These are phyloP conservation scores for Lateolabrax maculatus DNA, from an alignment of 2,797 vertebrate species.

Conservation along the genomic window DNA sequence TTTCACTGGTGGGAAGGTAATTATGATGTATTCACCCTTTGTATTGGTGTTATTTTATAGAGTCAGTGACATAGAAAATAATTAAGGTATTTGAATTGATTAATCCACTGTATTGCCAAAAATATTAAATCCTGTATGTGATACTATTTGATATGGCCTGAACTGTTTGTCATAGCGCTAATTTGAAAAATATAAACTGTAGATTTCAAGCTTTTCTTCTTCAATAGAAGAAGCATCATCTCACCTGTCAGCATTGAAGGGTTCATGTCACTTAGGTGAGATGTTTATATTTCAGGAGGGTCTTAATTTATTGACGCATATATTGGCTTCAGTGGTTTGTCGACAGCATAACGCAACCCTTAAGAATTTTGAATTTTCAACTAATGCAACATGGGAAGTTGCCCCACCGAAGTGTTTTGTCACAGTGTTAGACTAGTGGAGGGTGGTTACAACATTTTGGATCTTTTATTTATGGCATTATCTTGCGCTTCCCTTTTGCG, in stretches of 20 bases:
- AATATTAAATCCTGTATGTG: not conserved
- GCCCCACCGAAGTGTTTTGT: not conserved
- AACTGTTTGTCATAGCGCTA: not conserved
- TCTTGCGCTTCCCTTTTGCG: not conserved
- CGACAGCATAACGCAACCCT: not conserved
- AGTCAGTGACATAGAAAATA: too few species aligned
- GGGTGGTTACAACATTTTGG: not conserved
- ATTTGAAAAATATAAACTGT: not conserved
- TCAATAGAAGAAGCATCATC: not conserved
- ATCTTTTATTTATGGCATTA: not conserved
- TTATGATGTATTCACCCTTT: not conserved
- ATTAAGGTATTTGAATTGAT: not conserved
- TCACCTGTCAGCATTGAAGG: not conserved
- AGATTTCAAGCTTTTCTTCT: not conserved
- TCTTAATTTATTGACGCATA: not conserved
- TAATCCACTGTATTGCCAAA: not conserved
- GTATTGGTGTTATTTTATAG: not conserved
- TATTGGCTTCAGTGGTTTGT: too few species aligned
- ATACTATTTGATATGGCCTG: not conserved
- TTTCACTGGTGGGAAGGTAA: constrained; percentile 98
- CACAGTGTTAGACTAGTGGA: not conserved
- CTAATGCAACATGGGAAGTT: not conserved
- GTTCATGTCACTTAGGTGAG: not conserved
- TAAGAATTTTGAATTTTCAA: not conserved
- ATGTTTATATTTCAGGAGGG: not conserved